phyloP scores from a whole-genome alignment of 2,888 invertebrate genomes.

The Euzetes globulus region DNA sequence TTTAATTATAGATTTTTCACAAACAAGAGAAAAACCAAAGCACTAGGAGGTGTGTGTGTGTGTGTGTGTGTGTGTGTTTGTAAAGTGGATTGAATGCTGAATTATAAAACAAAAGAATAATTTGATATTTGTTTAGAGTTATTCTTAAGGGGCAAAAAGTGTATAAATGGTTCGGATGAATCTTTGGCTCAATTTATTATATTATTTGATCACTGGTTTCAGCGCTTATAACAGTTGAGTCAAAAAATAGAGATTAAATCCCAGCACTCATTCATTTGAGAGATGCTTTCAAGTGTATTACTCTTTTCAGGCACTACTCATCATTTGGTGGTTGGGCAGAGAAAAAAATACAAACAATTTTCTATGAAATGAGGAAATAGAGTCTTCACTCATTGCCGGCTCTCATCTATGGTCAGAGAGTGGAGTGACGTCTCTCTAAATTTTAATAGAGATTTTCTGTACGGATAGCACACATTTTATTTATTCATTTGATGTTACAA shows the following conservation, averaged over 20 bases:
- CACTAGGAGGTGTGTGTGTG: neutral
- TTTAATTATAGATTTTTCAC: neutral
- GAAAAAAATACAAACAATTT: neutral
- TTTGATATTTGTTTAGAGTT: neutral
- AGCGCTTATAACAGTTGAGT: neutral
- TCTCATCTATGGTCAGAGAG: neutral
- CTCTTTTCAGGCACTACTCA: neutral
- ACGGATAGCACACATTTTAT: neutral
- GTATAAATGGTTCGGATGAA: neutral
- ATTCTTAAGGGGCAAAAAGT: too few species aligned
- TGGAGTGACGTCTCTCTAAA: too few species aligned
- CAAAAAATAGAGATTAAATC: slow-evolving; percentile 9
- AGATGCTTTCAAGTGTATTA: slow-evolving; percentile 15
- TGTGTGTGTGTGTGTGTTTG: neutral
- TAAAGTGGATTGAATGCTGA: neutral
- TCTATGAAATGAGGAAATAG: neutral
- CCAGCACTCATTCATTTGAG: slow-evolving; percentile 17
- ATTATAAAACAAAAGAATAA: slow-evolving; percentile 4
- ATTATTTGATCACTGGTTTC: neutral
- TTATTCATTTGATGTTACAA: neutral
- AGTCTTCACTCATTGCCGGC: neutral
- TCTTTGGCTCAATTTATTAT: neutral
- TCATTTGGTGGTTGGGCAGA: neutral
- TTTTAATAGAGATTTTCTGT: too few species aligned
- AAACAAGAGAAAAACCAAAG: neutral